These are phyloP conservation scores for Sparus aurata DNA, from an alignment of 2,797 vertebrate genomes.

Conservation along the genomic window DNA sequence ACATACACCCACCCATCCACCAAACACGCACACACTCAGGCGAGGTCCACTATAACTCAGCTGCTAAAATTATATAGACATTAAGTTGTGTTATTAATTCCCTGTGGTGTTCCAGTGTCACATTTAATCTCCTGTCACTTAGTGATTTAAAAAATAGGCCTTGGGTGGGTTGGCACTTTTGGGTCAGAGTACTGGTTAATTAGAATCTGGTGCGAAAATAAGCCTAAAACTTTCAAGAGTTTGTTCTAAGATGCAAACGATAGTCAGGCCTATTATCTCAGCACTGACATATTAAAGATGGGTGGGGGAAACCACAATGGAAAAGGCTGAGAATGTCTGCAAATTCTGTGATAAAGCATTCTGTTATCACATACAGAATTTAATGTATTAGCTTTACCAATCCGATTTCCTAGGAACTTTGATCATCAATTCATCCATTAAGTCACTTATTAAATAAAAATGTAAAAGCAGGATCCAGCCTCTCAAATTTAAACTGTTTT, in stretches of 20 bases:
- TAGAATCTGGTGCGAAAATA: not conserved
- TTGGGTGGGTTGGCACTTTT: not conserved
- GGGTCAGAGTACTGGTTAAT: not conserved
- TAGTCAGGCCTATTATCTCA: not conserved
- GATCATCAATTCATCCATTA: not conserved
- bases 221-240: not conserved
- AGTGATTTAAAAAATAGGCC: not conserved
- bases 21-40: not conserved
- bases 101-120: not conserved
- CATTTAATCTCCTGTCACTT: not conserved
- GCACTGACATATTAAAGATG: not conserved
- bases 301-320: not conserved
- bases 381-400: too few relatives aligned
- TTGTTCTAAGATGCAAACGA: not conserved
- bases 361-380: not conserved
- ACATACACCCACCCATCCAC: slow-evolving; percentile 1
- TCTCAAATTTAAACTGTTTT: not conserved
- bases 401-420: not conserved
- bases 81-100: not conserved
- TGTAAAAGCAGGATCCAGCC: too few relatives aligned
- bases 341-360: not conserved
- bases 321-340: not conserved
- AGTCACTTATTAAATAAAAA: not conserved
- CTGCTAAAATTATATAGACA: not conserved
- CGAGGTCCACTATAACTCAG: not conserved